Base-by-base conservation (phyloP, 2,888 invertebrate genomes). In the Leptopilina drosophilae region DNA sequence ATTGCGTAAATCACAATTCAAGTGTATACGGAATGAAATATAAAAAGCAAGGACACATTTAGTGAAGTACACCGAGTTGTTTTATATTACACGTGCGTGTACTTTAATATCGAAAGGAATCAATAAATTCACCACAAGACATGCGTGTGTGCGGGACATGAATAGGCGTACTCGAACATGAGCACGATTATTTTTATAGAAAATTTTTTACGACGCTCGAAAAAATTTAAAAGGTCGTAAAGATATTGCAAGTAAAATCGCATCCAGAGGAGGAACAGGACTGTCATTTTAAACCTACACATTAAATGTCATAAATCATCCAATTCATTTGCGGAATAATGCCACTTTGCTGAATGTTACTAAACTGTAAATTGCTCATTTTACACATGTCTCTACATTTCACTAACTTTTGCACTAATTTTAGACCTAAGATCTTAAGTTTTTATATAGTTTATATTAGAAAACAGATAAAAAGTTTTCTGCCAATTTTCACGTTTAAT, bases 251-350 rank as follows among this genome's bases (percentile, higher is more conserved):
- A 49, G 73, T 73, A 73, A 73, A 73, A 73, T 33, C 53, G 42
- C 42, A 53, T 20, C 67, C 33, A 33, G 33, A 33, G 33, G 33
- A 67, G 20, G 56, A 33, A 26, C 33, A 26, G 33, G 56, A 73
- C 14, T 56, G 56, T 40, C 56, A 33, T 33, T 33, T 73, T n/a
- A 73, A 73, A 73, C 73, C 73, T 53, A 56, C 56, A 56, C 56
- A 56, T 73, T n/a, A 53, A 53, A 56, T 26, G n/a, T 14, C 53
- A 73, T 73, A 73, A 73, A 73, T 73, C 73, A 33, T 33, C 33
- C 33, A 33, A 33, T 73, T 73, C 73, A 56, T 73, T 14, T 56
- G 53, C 4, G 33, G 73, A 73, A 73, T 73, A 73, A 73, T 73
- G 73, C 53, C 73, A 73, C 73, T 53, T 69, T 33, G 49, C 9